Evolutionary conservation across 2,797 vertebrate genomes (phyloP).

Genomic region (Echiichthys vipera): DNA sequence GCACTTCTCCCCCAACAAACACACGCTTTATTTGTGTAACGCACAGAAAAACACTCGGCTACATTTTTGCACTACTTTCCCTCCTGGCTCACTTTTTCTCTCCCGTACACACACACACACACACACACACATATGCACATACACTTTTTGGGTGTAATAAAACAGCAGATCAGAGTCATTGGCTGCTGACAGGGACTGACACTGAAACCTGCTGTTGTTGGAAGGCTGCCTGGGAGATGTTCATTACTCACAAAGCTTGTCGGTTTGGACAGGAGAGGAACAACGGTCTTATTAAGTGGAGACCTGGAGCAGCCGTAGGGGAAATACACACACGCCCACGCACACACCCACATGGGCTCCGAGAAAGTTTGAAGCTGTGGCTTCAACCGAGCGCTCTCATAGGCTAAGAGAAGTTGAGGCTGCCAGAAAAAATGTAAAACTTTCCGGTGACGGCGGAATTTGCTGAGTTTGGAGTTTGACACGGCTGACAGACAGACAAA

Average conservation of each 20-base stretch:
- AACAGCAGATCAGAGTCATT: conserved; percentile 78
- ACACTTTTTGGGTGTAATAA: conserved; percentile 76
- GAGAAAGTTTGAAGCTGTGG: conserved; percentile 61
- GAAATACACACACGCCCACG: conserved; percentile 70
- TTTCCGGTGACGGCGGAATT: conserved; percentile 44
- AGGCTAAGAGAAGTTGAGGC: conserved; percentile 62
- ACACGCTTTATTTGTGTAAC: conserved; percentile 19
- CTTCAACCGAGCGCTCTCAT: conserved; percentile 35
- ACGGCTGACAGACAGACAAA: conserved; percentile 58
- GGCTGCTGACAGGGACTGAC: conserved; percentile 79
- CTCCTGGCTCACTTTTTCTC: neutral
- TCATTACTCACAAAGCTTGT: conserved; percentile 83
- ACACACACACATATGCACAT: conserved; percentile 17
- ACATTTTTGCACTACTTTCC: conserved; percentile 38
- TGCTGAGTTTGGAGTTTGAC: conserved; percentile 67
- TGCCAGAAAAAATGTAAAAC: conserved; percentile 56
- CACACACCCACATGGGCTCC: conserved; percentile 54
- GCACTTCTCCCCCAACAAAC: conserved; percentile 38
- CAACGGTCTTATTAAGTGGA: conserved; percentile 84
- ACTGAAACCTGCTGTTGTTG: conserved; percentile 77
- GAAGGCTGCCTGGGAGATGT: conserved; percentile 80
- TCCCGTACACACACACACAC: conserved; percentile 1
- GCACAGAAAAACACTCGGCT: conserved; percentile 10
- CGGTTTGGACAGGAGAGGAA: conserved; percentile 77
- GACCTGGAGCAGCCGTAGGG: conserved; percentile 78